Base-by-base conservation (phyloP, 2,113 vertebrate species). In the Myrmecophaga tridactyla region DNA sequence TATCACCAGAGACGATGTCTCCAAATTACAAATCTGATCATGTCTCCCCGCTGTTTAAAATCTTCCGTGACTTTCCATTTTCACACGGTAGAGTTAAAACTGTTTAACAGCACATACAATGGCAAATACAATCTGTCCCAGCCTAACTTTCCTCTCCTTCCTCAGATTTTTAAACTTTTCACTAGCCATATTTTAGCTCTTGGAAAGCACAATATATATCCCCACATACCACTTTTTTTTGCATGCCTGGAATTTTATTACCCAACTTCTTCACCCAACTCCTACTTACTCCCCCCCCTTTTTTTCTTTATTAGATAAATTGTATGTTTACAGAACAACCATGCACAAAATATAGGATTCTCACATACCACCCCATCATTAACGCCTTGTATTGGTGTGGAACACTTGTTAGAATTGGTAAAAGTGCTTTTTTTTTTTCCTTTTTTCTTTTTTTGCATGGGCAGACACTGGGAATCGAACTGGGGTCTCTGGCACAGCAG, bases 21-120 rank as follows among this genome's bases (percentile, higher is more conserved):
- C 75, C n/a, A 86, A 87, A 46, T 65, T 82, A 90, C 29, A 65
- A 60, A 89, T 63, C 67, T 63, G 62, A 81, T 62, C 82, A 70
- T 78, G 81, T 7, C 53, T 18, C 8, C 0, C n/a, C 11, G 4
- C 11, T 90, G 31, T 46, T 87, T 51, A 82, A 85, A 82, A 86
- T 82, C 56, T 77, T 90, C 41, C 63, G 23, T 73, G 58, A 58
- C 25, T 56, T 63, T 58, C 27, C n/a, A n/a, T 75, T 83, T 85
- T 63, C 62, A 41, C 29, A 92, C 21, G 41, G 21, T 27, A 60
- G 80, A 81, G 81, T 60, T 87, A 31, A 84, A 84, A 72, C 12
- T 80, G 14, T 5, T 51, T 51, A 77, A 31, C 23, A 51, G 18
- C 12, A 76, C 41, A 17, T 12, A n/a, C 0, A 23, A n/a, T 13